phyloP scores from a whole-genome alignment of 2,888 invertebrate species.

The Salticus scenicus region DNA sequence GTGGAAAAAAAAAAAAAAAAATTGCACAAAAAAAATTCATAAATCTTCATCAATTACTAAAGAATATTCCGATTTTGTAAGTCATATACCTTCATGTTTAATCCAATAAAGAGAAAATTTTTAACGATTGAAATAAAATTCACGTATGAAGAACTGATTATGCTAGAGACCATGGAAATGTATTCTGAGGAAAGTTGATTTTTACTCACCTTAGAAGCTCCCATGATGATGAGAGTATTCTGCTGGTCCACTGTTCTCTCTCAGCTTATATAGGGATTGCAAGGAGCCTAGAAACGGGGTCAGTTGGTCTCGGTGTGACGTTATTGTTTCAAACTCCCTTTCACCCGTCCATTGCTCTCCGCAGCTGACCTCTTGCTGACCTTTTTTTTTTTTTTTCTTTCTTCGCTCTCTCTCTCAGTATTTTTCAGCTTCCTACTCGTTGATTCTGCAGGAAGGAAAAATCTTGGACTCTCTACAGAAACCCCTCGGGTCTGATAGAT shows the following conservation, averaged over 20 bases:
- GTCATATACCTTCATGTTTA: too few relatives aligned
- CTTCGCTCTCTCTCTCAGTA: background rate
- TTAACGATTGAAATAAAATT: too few relatives aligned
- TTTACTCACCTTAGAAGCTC: constrained; percentile 58
- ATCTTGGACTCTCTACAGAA: background rate
- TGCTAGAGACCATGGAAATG: background rate
- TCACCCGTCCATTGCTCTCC: constrained; percentile 40
- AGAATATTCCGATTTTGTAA: too few relatives aligned
- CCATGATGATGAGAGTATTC: constrained; percentile 45
- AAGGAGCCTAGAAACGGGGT: constrained; percentile 29
- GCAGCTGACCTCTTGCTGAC: background rate
- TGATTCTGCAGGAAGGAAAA: background rate
- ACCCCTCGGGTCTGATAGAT: background rate
- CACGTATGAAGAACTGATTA: too few relatives aligned
- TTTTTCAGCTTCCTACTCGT: background rate
- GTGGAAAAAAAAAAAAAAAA: too few relatives aligned
- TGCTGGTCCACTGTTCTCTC: background rate
- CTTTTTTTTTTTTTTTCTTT: background rate
- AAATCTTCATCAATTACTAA: too few relatives aligned
- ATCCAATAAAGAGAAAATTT: too few relatives aligned
- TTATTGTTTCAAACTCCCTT: constrained; percentile 12
- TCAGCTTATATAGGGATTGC: constrained; percentile 39
- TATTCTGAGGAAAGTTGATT: background rate
- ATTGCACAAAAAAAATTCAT: too few relatives aligned
- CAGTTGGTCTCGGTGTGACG: constrained; percentile 41